Conservation (phyloP, 1,140 invertebrate genomes). For the Euwallacea fornicatus region DNA sequence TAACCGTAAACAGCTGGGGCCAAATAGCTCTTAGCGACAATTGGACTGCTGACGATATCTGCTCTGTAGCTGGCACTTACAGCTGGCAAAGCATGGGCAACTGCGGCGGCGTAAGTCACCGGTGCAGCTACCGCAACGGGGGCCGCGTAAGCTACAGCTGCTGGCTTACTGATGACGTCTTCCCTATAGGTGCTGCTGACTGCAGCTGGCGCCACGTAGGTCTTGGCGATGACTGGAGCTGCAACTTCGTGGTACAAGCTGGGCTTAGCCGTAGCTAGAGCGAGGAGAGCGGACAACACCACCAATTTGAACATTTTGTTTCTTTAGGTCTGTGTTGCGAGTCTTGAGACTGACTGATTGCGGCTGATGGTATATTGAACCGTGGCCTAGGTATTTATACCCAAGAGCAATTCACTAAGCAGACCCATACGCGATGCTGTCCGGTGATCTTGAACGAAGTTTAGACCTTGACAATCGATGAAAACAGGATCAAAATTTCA, state of each 20-base stretch:
- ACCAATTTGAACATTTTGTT: conserved; percentile 48
- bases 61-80: conserved; percentile 18
- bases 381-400: conserved; percentile 19
- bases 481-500: conserved; percentile 34
- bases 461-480: conserved; percentile 30
- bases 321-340: conserved; percentile 45
- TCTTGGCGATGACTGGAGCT: conserved; percentile 36
- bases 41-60: conserved; percentile 8
- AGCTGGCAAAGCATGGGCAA: conserved; percentile 12
- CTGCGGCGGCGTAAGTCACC: conserved; percentile 24
- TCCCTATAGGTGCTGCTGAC: conserved; percentile 36
- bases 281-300: conserved; percentile 46
- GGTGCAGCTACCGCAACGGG: conserved; percentile 18
- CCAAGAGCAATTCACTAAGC: conserved; percentile 8
- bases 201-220: conserved; percentile 33
- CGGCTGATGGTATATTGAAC: conserved; percentile 29
- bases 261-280: conserved; percentile 41
- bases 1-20: conserved; percentile 17
- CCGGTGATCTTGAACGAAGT: conserved; percentile 25
- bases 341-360: conserved; percentile 43
- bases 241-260: conserved; percentile 21
- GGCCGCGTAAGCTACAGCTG: conserved; percentile 22
- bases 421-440: not conserved
- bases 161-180: conserved; percentile 38
- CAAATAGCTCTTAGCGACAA: conserved; percentile 8